Evolutionary conservation across 2,113 vertebrate species (phyloP).

Genomic region (Ptilonorhynchus violaceus): DNA sequence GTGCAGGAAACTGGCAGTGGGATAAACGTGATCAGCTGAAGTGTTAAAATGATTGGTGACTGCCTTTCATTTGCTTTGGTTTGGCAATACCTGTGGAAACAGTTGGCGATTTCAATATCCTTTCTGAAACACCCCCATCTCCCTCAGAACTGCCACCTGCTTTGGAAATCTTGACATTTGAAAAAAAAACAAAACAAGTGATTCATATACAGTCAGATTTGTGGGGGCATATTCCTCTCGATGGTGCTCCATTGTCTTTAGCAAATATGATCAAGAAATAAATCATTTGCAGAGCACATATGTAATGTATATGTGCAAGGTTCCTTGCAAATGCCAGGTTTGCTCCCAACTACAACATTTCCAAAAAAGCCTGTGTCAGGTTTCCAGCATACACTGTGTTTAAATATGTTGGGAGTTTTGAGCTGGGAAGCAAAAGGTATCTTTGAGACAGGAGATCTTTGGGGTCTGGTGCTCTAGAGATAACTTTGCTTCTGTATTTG

Average conservation of each 20-base stretch:
- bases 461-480: background rate
- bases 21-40: background rate
- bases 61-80: background rate
- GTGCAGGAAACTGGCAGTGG: background rate
- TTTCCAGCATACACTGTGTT: background rate
- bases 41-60: background rate
- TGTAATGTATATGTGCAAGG: background rate
- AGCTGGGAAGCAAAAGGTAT: background rate
- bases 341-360: background rate
- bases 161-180: slow-evolving; percentile 17
- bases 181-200: background rate
- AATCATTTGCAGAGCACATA: background rate
- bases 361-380: background rate
- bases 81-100: background rate
- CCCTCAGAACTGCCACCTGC: background rate
- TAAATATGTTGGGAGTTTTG: background rate
- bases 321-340: background rate
- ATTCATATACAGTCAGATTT: background rate
- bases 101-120: background rate
- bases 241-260: background rate
- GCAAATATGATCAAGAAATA: background rate
- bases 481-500: background rate
- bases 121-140: background rate
- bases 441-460: background rate
- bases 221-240: background rate